These are phyloP conservation scores for Caenorhabditis panamensis DNA, from an alignment of 2,888 invertebrate species.

Conservation along the genomic window DNA sequence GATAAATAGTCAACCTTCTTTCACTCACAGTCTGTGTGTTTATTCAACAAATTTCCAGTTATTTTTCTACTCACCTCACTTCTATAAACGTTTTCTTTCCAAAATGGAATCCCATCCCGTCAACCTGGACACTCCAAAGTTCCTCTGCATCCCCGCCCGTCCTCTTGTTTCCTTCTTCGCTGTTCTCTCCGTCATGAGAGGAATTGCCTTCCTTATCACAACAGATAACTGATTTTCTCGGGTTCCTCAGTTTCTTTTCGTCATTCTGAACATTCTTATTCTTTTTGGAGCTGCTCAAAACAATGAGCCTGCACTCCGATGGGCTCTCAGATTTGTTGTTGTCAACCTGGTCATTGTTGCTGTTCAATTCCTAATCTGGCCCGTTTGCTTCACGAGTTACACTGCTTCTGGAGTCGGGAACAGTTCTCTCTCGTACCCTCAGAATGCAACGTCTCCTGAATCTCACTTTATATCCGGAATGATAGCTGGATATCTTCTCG, in stretches of 20 bases:
- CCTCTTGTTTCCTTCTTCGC: background rate
- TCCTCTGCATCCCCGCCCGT: background rate
- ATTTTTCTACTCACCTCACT: too few species aligned
- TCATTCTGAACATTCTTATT: background rate
- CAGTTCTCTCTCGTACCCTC: background rate
- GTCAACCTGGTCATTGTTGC: background rate
- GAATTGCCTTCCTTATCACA: background rate
- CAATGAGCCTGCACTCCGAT: background rate
- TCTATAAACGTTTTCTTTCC: too few species aligned
- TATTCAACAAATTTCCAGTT: too few species aligned
- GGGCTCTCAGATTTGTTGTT: background rate
- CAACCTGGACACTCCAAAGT: background rate
- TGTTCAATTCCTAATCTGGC: background rate
- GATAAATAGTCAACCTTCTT: too few species aligned
- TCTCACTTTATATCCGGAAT: background rate
- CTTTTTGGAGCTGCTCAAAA: background rate
- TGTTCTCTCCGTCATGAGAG: background rate
- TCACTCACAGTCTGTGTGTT: too few species aligned
- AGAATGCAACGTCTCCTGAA: background rate
- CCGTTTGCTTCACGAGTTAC: background rate
- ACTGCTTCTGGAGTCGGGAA: background rate
- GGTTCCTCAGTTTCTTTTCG: background rate
- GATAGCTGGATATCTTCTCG: background rate
- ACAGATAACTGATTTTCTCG: background rate
- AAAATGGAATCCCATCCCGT: background rate